Evolutionary conservation across 2,888 invertebrate species (phyloP).

Genomic region (Agonopterix arenella): DNA sequence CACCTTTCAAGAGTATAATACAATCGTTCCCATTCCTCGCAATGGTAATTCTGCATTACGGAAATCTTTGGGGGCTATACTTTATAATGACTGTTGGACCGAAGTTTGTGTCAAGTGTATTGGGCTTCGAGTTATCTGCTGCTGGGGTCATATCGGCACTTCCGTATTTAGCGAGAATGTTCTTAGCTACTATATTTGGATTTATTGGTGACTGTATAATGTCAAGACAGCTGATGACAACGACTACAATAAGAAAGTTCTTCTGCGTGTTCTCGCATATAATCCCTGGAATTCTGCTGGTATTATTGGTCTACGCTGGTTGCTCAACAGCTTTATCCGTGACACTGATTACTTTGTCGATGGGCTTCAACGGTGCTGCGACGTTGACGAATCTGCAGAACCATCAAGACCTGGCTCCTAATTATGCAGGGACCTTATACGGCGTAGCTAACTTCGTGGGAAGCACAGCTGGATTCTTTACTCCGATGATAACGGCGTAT

Average conservation of each 20-base stretch:
- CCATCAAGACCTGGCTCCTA: constrained; percentile 86
- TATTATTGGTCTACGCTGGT: constrained; percentile 77
- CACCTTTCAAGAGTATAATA: constrained; percentile 79
- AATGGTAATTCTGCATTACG: constrained; percentile 81
- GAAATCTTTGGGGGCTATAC: constrained; percentile 86
- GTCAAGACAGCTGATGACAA: constrained; percentile 52
- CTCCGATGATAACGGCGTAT: constrained; percentile 83
- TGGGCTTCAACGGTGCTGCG: constrained; percentile 81
- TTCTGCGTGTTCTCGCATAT: constrained; percentile 80
- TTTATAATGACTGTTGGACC: constrained; percentile 87
- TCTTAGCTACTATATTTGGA: constrained; percentile 84
- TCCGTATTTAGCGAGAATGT: constrained; percentile 82
- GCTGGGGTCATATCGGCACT: constrained; percentile 83
- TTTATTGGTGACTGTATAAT: constrained; percentile 80
- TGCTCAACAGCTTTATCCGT: constrained; percentile 79
- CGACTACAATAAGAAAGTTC: constrained; percentile 75
- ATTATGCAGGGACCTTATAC: constrained; percentile 86
- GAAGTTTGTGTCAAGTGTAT: constrained; percentile 83
- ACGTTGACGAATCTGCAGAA: constrained; percentile 79
- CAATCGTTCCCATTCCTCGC: constrained; percentile 83
- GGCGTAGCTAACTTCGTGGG: constrained; percentile 87
- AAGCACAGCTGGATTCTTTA: constrained; percentile 83
- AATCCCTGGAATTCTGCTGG: constrained; percentile 69
- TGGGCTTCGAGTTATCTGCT: constrained; percentile 83
- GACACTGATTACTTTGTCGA: constrained; percentile 79